Evolutionary conservation across 2,113 vertebrate species (phyloP).

Genomic region (Brachyhypopomus gauderio): DNA sequence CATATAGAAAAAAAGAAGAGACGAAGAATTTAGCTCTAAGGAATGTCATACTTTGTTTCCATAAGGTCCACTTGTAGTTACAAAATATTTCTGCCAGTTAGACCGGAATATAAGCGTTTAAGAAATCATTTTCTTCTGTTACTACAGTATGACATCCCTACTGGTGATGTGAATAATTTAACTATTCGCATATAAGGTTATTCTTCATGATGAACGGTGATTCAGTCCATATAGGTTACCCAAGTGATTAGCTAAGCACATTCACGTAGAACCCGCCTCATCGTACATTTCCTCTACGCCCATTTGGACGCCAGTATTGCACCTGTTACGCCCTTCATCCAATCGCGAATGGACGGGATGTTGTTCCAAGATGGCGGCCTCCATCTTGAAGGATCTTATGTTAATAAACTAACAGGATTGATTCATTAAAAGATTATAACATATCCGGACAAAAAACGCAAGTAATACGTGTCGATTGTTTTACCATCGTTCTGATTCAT

Average conservation of each 20-base stretch:
- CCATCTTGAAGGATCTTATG: conserved; percentile 54
- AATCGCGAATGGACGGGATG: conserved; percentile 67
- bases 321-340: conserved; percentile 67
- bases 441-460: no score
- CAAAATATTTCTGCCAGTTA: no score
- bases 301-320: conserved; percentile 74
- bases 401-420: conserved; percentile 28
- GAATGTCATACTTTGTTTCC: no score
- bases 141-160: no score
- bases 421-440: background rate
- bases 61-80: no score
- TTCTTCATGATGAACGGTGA: background rate
- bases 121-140: no score
- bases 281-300: conserved; percentile 27
- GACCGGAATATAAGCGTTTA: no score
- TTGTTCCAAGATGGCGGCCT: conserved; percentile 85
- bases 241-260: background rate
- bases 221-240: background rate
- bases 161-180: no score
- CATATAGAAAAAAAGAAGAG: no score
- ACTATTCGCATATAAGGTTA: no score
- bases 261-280: conserved; percentile 1
- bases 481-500: background rate
- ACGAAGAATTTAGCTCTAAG: no score
- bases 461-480: background rate